phyloP scores from a whole-genome alignment of 2,888 invertebrate species.

The Bombylius major region DNA sequence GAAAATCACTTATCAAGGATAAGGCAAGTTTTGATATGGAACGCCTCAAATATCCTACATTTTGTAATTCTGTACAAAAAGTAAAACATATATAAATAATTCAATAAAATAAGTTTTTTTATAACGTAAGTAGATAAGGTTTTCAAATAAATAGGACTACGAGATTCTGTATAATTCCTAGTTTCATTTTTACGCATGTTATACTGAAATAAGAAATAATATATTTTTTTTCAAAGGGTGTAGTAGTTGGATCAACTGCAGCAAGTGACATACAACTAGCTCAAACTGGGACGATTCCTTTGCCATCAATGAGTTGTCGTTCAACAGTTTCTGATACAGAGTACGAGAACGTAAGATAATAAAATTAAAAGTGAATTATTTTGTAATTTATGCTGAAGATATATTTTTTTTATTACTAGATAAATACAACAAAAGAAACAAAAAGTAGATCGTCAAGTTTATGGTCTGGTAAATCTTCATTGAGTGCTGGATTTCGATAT shows the following conservation, averaged over 20 bases:
- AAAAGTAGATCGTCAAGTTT: conserved; percentile 78
- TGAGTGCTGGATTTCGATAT: conserved; percentile 77
- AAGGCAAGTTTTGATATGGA: too few relatives aligned
- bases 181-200: too few relatives aligned
- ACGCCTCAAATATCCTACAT: too few relatives aligned
- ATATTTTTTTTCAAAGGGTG: conserved; percentile 36
- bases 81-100: too few relatives aligned
- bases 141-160: too few relatives aligned
- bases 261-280: conserved; percentile 45
- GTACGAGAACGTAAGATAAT: conserved; percentile 69
- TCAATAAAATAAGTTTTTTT: too few relatives aligned
- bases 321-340: conserved; percentile 92
- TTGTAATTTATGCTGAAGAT: too few relatives aligned
- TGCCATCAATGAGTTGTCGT: conserved; percentile 57
- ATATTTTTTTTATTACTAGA: conserved; percentile 16
- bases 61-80: too few relatives aligned
- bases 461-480: conserved; percentile 84
- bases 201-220: too few relatives aligned
- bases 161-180: too few relatives aligned
- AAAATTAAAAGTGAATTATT: conserved; percentile 13
- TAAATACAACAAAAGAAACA: conserved; percentile 43
- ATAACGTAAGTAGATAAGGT: too few relatives aligned
- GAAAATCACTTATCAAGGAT: too few relatives aligned
- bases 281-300: conserved; percentile 43
- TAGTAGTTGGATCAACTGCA: conserved; percentile 53